Conservation (phyloP, 2,113 vertebrate genomes). For the Lophius piscatorius region DNA sequence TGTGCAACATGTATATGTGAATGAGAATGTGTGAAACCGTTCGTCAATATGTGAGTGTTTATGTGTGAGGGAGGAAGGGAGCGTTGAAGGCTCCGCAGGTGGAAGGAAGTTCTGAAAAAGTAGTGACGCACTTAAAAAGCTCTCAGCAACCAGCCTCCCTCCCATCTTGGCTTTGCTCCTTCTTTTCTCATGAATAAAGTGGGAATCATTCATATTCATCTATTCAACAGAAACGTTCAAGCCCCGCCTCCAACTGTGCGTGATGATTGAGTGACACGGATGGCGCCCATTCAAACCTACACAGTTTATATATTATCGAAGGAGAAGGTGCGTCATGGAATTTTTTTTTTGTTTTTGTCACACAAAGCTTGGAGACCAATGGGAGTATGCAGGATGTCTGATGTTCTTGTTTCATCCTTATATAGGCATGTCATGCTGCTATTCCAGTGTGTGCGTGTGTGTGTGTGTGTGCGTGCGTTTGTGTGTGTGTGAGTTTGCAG, state of each 20-base stretch:
- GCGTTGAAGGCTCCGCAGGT: constrained; percentile 42
- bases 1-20: constrained; percentile 28
- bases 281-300: constrained; percentile 51
- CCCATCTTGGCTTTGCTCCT: constrained; percentile 14
- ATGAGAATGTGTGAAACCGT: constrained; percentile 19
- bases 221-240: constrained; percentile 20
- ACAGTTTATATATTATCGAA: constrained; percentile 22
- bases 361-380: constrained; percentile 61
- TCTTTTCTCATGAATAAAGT: constrained; percentile 45
- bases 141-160: constrained; percentile 19
- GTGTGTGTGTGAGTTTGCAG: constrained; percentile 1
- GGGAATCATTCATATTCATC: constrained; percentile 52
- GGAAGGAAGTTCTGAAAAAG: constrained; percentile 54
- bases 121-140: constrained; percentile 59
- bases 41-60: background rate
- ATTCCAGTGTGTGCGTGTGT: background rate
- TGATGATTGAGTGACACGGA: constrained; percentile 47
- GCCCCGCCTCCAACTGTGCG: constrained; percentile 24
- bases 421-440: constrained; percentile 64
- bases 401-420: constrained; percentile 63
- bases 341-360: constrained; percentile 39
- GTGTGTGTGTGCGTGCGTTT: background rate
- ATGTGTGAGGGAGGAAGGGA: background rate
- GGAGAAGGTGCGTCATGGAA: constrained; percentile 64
- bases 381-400: constrained; percentile 40